Conservation (phyloP, 2,797 vertebrate species). For the Manis crassicaudata region DNA sequence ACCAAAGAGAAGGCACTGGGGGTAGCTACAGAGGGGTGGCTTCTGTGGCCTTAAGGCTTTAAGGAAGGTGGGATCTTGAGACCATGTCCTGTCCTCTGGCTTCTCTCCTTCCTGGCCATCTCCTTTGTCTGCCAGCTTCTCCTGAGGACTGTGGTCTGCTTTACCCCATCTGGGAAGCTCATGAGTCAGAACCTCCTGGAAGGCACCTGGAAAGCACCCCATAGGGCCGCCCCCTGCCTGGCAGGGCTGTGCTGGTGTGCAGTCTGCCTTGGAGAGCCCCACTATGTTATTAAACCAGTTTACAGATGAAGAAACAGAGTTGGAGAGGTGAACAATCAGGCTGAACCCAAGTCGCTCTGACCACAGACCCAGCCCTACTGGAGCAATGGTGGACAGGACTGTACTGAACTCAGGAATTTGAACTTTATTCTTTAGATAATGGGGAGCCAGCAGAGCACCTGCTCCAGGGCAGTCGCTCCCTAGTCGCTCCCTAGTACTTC, state of each 20-base stretch:
- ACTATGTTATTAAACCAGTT: neutral
- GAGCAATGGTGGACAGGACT: neutral
- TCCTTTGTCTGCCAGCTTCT: neutral
- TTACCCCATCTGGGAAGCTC: neutral
- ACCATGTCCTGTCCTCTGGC: neutral
- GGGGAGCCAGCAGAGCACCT: neutral
- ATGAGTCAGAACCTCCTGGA: neutral
- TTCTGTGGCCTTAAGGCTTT: neutral
- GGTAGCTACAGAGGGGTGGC: neutral
- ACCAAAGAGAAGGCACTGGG: neutral
- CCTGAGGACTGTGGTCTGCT: neutral
- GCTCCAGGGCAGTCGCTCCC: neutral
- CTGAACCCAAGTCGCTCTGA: neutral
- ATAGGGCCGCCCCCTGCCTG: neutral
- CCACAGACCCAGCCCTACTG: neutral
- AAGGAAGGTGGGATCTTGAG: neutral
- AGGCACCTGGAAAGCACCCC: neutral
- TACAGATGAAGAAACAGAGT: neutral
- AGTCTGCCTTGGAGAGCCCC: neutral
- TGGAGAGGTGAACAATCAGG: neutral
- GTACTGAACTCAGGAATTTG: slow-evolving; percentile 36
- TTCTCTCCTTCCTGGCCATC: neutral
- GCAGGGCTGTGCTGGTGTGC: neutral
- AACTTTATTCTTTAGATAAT: slow-evolving; percentile 62
- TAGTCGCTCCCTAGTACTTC: neutral